Percentiles rank a stretch among this genome's conserved stretches.
Evolutionary conservation across 1,140 invertebrate genomes (phyloP).

Genomic region (Ceratina japonica): DNA sequence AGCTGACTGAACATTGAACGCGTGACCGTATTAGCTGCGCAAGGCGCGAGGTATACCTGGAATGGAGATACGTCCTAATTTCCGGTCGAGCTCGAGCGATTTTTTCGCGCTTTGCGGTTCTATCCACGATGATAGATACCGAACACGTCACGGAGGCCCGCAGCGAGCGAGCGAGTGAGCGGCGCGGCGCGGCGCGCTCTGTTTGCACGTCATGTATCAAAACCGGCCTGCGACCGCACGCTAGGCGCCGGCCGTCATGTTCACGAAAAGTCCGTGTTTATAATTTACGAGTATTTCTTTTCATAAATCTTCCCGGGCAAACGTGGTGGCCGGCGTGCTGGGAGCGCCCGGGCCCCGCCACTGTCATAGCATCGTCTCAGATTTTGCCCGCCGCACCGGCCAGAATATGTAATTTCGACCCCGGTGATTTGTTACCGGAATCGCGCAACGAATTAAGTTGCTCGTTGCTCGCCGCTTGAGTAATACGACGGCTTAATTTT

Average conservation of each 20-base stretch:
- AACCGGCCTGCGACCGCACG: slow-evolving; percentile 18
- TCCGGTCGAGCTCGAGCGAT: slow-evolving; percentile 57
- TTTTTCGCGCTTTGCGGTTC: slow-evolving; percentile 56
- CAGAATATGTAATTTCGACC: not conserved
- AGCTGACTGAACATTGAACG: slow-evolving; percentile 13
- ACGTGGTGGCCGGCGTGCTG: slow-evolving; percentile 48
- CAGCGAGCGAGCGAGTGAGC: too few species aligned
- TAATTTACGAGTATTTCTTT: slow-evolving; percentile 70
- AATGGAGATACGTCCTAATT: slow-evolving; percentile 63
- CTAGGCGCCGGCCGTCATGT: slow-evolving; percentile 8
- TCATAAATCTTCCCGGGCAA: slow-evolving; percentile 65
- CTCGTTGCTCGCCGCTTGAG: not conserved
- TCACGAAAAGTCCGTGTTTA: slow-evolving; percentile 49
- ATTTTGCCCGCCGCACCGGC: slow-evolving; percentile 19
- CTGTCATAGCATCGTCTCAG: slow-evolving; percentile 48
- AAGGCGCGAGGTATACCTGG: slow-evolving; percentile 5
- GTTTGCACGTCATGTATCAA: slow-evolving; percentile 55
- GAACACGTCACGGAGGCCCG: slow-evolving; percentile 53
- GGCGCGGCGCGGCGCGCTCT: slow-evolving; percentile 10
- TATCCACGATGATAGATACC: slow-evolving; percentile 63
- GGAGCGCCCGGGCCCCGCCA: slow-evolving; percentile 20
- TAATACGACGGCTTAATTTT: not conserved
- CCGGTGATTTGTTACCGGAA: not conserved
- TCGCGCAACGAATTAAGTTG: not conserved
- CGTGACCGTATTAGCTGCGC: slow-evolving; percentile 44